A percentile compares a stretch with the other conserved stretches of the same genome.
Evolutionary conservation across 2,113 vertebrate genomes (phyloP).

Genomic region (Hydrolagus affinis): DNA sequence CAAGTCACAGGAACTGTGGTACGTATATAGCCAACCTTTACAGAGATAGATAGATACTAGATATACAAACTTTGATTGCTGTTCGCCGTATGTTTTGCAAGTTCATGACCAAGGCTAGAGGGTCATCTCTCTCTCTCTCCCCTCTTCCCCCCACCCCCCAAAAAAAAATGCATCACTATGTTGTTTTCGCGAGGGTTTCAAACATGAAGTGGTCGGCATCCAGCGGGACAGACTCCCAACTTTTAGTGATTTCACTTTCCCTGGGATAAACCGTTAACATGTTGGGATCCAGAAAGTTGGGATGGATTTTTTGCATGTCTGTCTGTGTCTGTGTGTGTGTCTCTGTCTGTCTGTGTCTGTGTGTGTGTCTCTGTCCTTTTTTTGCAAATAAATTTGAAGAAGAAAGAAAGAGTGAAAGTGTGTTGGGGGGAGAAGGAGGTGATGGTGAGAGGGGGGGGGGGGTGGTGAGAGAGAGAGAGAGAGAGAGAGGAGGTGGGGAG

Average conservation of each 20-base stretch:
- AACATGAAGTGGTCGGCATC: constrained; percentile 23
- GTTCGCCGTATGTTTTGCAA: constrained; percentile 5
- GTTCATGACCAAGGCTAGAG: not conserved
- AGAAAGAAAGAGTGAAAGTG: not conserved
- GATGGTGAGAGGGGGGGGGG: not conserved
- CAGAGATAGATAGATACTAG: too few relatives aligned
- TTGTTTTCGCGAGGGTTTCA: not conserved
- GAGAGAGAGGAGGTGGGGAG: too few relatives aligned
- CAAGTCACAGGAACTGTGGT: constrained; percentile 9
- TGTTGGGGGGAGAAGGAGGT: not conserved
- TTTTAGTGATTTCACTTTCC: not conserved
- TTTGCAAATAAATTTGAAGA: too few relatives aligned
- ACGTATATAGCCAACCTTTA: not conserved
- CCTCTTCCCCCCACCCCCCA: too few relatives aligned
- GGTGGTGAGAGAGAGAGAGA: not conserved
- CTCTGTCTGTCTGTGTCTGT: too few relatives aligned
- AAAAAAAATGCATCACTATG: too few relatives aligned
- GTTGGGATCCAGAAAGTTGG: not conserved
- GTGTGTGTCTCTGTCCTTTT: too few relatives aligned
- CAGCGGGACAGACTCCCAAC: not conserved
- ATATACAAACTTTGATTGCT: not conserved
- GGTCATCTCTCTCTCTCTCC: not conserved
- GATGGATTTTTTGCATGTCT: not conserved
- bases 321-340: too few relatives aligned
- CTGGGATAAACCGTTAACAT: constrained; percentile 26